Conservation (phyloP, 1,140 invertebrate genomes). For the Copidosoma floridanum region DNA sequence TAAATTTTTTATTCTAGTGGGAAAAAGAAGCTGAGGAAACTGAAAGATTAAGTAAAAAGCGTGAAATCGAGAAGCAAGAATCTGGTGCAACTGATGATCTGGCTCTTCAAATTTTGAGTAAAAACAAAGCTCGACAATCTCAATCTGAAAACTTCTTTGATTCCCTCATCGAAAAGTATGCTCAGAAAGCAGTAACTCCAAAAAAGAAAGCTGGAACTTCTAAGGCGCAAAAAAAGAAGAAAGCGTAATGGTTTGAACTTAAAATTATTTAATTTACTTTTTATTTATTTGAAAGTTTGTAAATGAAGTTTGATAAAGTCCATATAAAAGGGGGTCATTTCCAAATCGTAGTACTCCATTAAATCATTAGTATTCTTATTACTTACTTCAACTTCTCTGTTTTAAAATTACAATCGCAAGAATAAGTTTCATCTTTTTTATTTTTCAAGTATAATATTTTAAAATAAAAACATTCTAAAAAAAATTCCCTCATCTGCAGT, state of each 20-base stretch:
- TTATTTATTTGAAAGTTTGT: background rate
- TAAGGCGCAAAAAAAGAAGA: slow-evolving; percentile 38
- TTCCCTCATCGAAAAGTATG: slow-evolving; percentile 51
- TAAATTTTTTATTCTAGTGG: slow-evolving; percentile 50
- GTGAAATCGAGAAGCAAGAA: slow-evolving; percentile 46
- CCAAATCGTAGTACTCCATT: too few relatives aligned
- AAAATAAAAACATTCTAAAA: too few relatives aligned
- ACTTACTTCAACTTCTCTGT: too few relatives aligned
- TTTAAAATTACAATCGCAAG: too few relatives aligned
- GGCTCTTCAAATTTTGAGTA: slow-evolving; percentile 45
- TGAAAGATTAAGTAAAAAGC: slow-evolving; percentile 43
- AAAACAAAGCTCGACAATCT: slow-evolving; percentile 40
- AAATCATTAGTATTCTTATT: too few relatives aligned
- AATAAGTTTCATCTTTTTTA: too few relatives aligned
- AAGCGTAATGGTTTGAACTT: slow-evolving; percentile 22
- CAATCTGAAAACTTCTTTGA: slow-evolving; percentile 50
- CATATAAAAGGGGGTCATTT: too few relatives aligned
- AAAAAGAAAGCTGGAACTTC: slow-evolving; percentile 29
- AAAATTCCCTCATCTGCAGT: too few relatives aligned
- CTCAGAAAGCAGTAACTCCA: slow-evolving; percentile 40
- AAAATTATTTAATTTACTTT: background rate
- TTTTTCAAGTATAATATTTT: too few relatives aligned
- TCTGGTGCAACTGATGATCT: slow-evolving; percentile 40
- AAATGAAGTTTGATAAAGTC: too few relatives aligned
- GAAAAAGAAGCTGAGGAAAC: slow-evolving; percentile 51